Base-by-base conservation (phyloP, 2,888 invertebrate genomes). In the Chouioia cunea region DNA sequence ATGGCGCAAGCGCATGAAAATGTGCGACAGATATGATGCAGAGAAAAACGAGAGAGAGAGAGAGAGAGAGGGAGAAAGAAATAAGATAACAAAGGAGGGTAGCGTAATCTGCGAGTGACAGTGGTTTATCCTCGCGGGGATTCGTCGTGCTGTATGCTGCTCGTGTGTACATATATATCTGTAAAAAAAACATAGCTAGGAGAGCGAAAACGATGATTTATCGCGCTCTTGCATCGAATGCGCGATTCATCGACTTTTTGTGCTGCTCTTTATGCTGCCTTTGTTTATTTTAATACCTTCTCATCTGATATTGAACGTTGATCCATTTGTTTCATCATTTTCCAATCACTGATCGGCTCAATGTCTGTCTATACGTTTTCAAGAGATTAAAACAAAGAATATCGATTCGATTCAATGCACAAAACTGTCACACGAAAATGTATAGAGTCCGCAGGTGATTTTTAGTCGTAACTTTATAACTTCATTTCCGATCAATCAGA, bases 81-180 rank as follows among this genome's bases (percentile, higher is more conserved):
- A 56, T 20, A 23, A 66, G 59, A 69, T 71, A 63, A 69, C 63
- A 71, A 72, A 66, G 58, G 67, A 65, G 64, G 52, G 59, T 52
- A 65, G 66, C 59, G 63, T 74, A 74, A 74, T 73, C 70, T 73
- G 73, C 73, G 63, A 73, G 65, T 70, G 72, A 68, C 73, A 70
- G 72, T 70, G 67, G 65, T 70, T 70, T 70, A 71, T 71, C 68
- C 73, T 73, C 71, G 67, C 71, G 65, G 68, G 68, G 63, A 71
- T 71, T 71, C 65, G 54, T 48, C 23, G 14, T 18, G 20, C 27
- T 50, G 16, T n/a, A 16, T 50, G 27, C 20, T 50, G 46, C 43
- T 50, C 14, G 50, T 50, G 18, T 16, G 50, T 50, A 50, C 16
- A 18, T 16, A 20, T 50, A 20, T 18, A 10, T 16, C 50, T 15